Conservation (phyloP, 2,113 vertebrate species). For the Rhabdornis inornatus region DNA sequence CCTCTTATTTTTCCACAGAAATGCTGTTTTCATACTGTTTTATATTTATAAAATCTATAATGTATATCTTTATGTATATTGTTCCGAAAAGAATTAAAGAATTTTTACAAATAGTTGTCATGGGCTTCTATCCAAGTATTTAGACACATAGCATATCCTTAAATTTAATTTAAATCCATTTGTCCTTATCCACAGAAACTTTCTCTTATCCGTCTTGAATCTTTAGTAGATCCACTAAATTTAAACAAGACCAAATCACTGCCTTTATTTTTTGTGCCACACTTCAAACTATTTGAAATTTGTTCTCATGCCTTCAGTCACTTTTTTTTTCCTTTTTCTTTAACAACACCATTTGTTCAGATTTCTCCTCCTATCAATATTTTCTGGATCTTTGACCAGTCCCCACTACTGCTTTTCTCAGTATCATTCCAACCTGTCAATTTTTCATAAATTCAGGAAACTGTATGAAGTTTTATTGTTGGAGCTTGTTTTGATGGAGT, state of each 20-base stretch:
- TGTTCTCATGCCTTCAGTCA: background rate
- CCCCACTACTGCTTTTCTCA: background rate
- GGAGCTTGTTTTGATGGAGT: background rate
- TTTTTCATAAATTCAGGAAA: conserved; percentile 8
- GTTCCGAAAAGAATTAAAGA: background rate
- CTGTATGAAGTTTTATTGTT: background rate
- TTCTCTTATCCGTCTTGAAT: background rate
- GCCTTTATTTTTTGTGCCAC: background rate
- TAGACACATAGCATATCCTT: background rate
- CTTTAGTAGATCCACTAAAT: background rate
- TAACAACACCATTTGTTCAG: background rate
- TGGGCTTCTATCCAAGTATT: background rate
- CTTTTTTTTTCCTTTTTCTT: background rate
- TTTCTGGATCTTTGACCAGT: background rate
- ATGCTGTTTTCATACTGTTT: background rate
- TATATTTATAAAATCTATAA: background rate
- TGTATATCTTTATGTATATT: background rate
- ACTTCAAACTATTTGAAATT: background rate
- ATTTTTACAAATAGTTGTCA: background rate
- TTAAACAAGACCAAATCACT: background rate
- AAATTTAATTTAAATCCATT: background rate
- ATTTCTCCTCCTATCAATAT: background rate
- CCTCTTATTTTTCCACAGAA: background rate
- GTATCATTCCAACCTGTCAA: background rate
- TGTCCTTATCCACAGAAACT: background rate